Base-by-base conservation (phyloP, 2,113 vertebrate species). In the Oncorhynchus gorbuscha region DNA sequence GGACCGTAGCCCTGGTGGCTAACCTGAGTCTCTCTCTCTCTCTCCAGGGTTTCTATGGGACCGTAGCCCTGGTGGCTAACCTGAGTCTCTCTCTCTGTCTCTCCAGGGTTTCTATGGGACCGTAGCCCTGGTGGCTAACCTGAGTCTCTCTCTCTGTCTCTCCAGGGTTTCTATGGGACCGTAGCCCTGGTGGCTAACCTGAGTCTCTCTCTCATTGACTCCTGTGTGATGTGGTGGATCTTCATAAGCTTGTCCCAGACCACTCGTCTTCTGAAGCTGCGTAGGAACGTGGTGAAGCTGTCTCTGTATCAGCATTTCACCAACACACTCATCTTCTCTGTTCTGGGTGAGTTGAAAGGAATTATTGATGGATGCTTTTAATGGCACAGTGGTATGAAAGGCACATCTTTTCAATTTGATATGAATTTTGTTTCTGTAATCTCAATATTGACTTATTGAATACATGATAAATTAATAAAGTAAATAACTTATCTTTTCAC, bases 181-280 rank as follows among this genome's bases (percentile, higher is more conserved):
- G 92, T 96, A 79, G 94, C 94, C 84, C 85, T 96, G 77, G 88
- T 97, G 87, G 94, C 95, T 85, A 96, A 94, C 89, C 92, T 98
- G 87, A 93, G 91, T 87, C 95, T 99, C 74, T 97, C 97, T 81
- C 84, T 98, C 87, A 94, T 96, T 81, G 97, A 98, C 93, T 95
- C 96, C 89, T 98, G 97, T 89, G 95, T 97, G 90, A 96, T 98
- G 93, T 97, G 96, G 94, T 98, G 96, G 97, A 98, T 98, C 91
- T 99, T 98, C 93, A 99, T 99, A 92, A 98, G 97, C 78, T 88
- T 99, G 89, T 97, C 97, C 80, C 97, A 98, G 89, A 99, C 97
- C 76, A 98, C 95, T 90, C 97, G 96, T 73, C 91, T 98, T 20
- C 89, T 99, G 72, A 98, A 96, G 92, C 94, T 99, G 70, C 93